These are phyloP conservation scores for Sesamia nonagrioides DNA, from an alignment of 1,140 invertebrate genomes.

Conservation along the genomic window DNA sequence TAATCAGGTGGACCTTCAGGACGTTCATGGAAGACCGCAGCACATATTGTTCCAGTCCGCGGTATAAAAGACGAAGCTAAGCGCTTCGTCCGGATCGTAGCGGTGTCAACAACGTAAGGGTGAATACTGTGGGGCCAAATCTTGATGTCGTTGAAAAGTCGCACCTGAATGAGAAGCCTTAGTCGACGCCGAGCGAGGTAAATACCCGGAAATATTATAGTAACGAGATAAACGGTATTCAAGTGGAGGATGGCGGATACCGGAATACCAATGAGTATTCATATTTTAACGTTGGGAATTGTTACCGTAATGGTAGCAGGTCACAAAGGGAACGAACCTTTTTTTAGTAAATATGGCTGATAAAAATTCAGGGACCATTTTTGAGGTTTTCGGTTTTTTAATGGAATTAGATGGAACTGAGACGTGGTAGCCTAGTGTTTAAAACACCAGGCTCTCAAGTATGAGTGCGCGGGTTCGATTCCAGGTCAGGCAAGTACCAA, in stretches of 20 bases:
- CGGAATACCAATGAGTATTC: slow-evolving; percentile 45
- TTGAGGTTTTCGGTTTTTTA: neutral
- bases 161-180: neutral
- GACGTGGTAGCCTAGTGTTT: too few species aligned
- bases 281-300: slow-evolving; percentile 33
- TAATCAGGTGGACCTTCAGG: too few species aligned
- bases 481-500: too few species aligned
- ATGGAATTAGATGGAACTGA: too few species aligned
- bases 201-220: slow-evolving; percentile 43
- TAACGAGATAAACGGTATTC: slow-evolving; percentile 42
- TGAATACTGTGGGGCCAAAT: too few species aligned
- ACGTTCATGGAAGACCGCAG: too few species aligned
- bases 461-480: too few species aligned
- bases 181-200: slow-evolving; percentile 18
- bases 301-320: slow-evolving; percentile 4
- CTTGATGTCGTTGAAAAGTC: neutral
- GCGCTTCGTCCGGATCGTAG: too few species aligned
- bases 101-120: too few species aligned
- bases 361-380: neutral
- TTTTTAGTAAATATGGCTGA: neutral
- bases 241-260: neutral
- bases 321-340: neutral
- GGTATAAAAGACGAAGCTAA: too few species aligned
- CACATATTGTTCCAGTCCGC: too few species aligned
- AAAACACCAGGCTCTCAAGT: too few species aligned